These are phyloP conservation scores for Coccyzus lansbergi DNA, from an alignment of 2,797 vertebrate species.

Conservation along the genomic window DNA sequence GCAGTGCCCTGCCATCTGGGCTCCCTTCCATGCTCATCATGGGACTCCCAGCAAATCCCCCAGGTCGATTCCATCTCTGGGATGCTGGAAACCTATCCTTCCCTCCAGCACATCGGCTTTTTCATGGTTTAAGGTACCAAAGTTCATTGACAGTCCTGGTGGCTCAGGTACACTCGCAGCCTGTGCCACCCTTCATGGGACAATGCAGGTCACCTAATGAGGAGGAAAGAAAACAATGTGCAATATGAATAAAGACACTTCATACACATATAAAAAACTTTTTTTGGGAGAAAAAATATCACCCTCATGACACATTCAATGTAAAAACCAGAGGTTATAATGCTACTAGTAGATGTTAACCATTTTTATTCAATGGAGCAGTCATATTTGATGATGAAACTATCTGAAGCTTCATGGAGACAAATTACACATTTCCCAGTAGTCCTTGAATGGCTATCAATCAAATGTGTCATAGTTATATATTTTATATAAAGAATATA, in stretches of 20 bases:
- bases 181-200: neutral
- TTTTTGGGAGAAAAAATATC: too few relatives aligned
- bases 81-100: conserved; percentile 29
- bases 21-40: conserved; percentile 57
- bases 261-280: neutral
- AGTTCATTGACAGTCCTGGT: conserved; percentile 31
- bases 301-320: rapidly evolving
- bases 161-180: neutral
- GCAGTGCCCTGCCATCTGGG: conserved; percentile 49
- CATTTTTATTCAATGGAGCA: neutral
- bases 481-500: neutral
- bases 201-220: neutral
- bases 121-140: conserved; percentile 42
- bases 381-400: conserved; percentile 44
- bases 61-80: conserved; percentile 33
- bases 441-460: conserved; percentile 56
- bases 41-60: conserved; percentile 66
- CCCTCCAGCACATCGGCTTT: neutral
- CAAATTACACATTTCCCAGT: conserved; percentile 32
- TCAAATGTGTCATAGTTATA: conserved; percentile 61
- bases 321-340: neutral
- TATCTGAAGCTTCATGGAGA: neutral
- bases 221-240: neutral
- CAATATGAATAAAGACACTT: neutral
- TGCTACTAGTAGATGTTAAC: neutral